These are phyloP conservation scores for Hyposoter didymator DNA, from an alignment of 2,888 invertebrate species.

Conservation along the genomic window DNA sequence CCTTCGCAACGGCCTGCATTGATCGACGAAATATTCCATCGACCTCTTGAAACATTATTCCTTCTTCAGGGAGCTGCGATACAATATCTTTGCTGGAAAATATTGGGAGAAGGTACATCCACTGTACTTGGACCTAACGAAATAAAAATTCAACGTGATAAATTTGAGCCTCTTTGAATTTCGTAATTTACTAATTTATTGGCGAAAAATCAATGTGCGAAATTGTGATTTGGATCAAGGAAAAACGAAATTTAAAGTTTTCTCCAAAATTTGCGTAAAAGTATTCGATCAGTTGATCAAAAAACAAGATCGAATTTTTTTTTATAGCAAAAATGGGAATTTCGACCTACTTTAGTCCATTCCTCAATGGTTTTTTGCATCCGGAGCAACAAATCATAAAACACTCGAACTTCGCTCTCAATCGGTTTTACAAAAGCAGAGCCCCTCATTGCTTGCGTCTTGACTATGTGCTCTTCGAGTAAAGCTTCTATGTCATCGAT, in stretches of 20 bases:
- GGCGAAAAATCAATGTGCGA: too few relatives aligned
- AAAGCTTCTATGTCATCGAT: slow-evolving; percentile 92
- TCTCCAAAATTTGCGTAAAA: too few relatives aligned
- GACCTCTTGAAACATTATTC: slow-evolving; percentile 90
- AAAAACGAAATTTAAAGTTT: too few relatives aligned
- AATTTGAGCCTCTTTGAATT: not conserved
- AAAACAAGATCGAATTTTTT: not conserved
- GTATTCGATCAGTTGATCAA: not conserved
- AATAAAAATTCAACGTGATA: slow-evolving; percentile 12
- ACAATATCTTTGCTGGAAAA: slow-evolving; percentile 95
- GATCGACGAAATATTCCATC: slow-evolving; percentile 89
- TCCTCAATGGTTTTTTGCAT: slow-evolving; percentile 91
- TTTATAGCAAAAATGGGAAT: not conserved
- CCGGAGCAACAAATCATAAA: slow-evolving; percentile 91
- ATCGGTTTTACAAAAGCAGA: slow-evolving; percentile 95
- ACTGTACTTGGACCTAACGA: slow-evolving; percentile 90
- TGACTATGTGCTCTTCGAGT: slow-evolving; percentile 93
- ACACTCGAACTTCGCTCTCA: slow-evolving; percentile 88
- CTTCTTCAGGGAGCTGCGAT: slow-evolving; percentile 94
- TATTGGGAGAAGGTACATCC: slow-evolving; percentile 94
- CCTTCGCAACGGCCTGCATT: slow-evolving; percentile 87
- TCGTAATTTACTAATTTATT: not conserved
- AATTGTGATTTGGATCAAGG: too few relatives aligned
- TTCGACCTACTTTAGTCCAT: slow-evolving; percentile 88
- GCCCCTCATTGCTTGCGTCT: slow-evolving; percentile 93